Base-by-base conservation (phyloP, 2,797 vertebrate species). In the Enteromius fasciolatus region DNA sequence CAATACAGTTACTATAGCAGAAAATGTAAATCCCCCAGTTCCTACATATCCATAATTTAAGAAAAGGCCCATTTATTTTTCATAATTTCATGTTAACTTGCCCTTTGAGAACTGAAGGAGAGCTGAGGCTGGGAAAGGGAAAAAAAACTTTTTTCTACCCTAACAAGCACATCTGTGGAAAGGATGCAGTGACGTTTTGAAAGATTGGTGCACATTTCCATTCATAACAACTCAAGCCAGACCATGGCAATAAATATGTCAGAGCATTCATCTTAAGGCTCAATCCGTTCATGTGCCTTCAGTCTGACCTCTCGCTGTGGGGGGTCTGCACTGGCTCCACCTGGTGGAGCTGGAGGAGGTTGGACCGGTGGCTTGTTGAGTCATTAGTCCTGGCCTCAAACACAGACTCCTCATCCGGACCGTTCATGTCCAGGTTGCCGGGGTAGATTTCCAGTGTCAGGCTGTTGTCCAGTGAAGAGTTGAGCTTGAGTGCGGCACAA, bases 281-380 rank as follows among this genome's bases (percentile, higher is more conserved):
- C 69, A 46, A 23, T 59, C 41, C 31, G 4, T 63, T 81, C 31
- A 44, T 66, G 46, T 44, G 31, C 63, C 48, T 75, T 79, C 63
- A 23, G 52, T 84, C 90, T 88, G 76, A 97, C 96, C 95, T 96
- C 92, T 96, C 96, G 17, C 93, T 91, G 89, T 90, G 92, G 78
- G 93, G 92, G 68, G 90, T 91, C 88, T 91, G 94, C 82, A 93
- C 93, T 12, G 94, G 90, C 87, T 93, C 92, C 86, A 91, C 93
- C 89, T 92, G 92, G 31, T 94, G 93, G 86, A 90, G 83, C 78
- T 90, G 87, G 0, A 83, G 8, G 57, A 92, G 52, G 31, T 89
- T 80, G 7, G 67, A 80, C 0, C 86, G 57, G 83, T 88, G 88
- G 0, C 82, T 79, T 25, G 91, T 88, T 25, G 89, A 88, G 91